phyloP scores from a whole-genome alignment of 2,113 vertebrate genomes.

The Halcyon malimbica region DNA sequence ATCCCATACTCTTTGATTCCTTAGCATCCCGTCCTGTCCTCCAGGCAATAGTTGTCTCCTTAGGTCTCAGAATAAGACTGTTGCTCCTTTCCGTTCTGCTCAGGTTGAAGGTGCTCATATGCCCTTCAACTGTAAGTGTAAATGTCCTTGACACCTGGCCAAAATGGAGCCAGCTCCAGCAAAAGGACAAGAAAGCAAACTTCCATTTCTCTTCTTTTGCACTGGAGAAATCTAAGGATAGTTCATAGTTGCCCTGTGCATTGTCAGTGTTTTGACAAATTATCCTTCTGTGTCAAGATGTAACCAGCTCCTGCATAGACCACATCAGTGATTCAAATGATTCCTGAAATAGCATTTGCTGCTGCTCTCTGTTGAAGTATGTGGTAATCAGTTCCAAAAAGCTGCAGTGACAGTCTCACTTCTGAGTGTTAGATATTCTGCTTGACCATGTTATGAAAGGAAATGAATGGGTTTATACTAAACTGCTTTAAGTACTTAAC shows the following conservation, averaged over 20 bases:
- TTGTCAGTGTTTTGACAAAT: background rate
- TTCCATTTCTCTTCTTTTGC: background rate
- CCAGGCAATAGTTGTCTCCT: background rate
- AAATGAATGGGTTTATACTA: background rate
- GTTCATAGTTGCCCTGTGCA: background rate
- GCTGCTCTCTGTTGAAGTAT: background rate
- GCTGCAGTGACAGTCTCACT: background rate
- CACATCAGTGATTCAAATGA: background rate
- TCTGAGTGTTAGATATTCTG: background rate
- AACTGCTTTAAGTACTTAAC: background rate
- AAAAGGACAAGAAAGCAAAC: background rate
- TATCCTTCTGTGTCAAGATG: background rate
- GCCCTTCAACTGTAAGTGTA: background rate
- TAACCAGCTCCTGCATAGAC: background rate
- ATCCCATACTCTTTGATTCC: background rate
- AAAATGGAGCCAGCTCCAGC: background rate
- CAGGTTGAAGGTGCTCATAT: background rate
- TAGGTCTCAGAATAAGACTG: background rate
- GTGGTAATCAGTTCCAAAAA: background rate
- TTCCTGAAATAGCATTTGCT: constrained; percentile 9
- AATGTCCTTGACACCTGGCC: background rate
- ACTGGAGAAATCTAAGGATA: background rate
- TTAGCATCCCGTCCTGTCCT: background rate
- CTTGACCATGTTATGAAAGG: background rate
- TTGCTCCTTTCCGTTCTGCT: background rate